Conservation (phyloP, 2,113 vertebrate species). For the Ciconia boyciana region DNA sequence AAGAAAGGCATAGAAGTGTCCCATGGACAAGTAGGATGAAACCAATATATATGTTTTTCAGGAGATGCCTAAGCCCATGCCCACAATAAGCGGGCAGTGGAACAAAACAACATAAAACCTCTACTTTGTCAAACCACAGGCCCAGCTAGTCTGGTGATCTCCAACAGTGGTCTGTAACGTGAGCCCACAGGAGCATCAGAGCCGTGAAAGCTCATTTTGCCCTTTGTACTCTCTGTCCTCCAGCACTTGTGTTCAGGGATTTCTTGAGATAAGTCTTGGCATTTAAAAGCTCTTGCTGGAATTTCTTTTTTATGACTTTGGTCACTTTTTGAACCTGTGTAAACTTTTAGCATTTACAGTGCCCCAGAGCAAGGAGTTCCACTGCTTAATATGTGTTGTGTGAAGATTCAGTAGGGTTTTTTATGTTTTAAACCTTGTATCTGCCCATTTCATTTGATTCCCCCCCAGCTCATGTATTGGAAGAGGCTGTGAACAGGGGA, state of each 20-base stretch:
- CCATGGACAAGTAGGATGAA: background rate
- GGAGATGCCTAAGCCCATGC: background rate
- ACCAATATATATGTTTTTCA: background rate
- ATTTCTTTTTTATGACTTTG: background rate
- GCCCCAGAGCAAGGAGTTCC: background rate
- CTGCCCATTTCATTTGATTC: background rate
- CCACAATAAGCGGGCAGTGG: background rate
- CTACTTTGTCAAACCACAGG: background rate
- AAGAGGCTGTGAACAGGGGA: background rate
- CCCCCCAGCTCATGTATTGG: background rate
- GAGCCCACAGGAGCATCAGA: background rate
- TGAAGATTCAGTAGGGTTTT: background rate
- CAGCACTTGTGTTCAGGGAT: background rate
- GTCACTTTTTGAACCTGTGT: background rate
- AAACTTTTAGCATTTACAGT: background rate
- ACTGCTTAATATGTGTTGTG: accelerated
- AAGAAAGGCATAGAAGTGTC: background rate
- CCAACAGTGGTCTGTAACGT: background rate
- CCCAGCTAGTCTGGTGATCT: background rate
- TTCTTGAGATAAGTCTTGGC: background rate
- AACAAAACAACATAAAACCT: background rate
- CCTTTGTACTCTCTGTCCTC: accelerated
- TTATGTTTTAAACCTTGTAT: background rate
- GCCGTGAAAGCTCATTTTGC: background rate
- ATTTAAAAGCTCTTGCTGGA: background rate